Base-by-base conservation (phyloP, 2,888 invertebrate species). In the Deilephila elpenor region DNA sequence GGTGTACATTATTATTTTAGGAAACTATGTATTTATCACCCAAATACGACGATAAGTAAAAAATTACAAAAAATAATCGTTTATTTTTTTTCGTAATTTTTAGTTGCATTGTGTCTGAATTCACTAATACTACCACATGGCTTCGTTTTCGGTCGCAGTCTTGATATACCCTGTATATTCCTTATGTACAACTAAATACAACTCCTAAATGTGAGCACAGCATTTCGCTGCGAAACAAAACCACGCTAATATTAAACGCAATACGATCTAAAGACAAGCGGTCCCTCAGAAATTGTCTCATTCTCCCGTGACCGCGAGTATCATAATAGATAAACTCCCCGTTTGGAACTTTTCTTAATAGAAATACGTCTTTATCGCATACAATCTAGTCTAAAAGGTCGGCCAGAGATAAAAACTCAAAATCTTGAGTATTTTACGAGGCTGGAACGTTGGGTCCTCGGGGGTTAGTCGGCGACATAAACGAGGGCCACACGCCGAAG, bases 401-500 rank as follows among this genome's bases (percentile, higher is more conserved):
- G 44, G 51, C 6, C 51, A 44, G 51, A 51, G 44, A 67, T 44
- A 67, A 67, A 67, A 67, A 51, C 44, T 44, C 67, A 67, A 67
- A 44, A 67, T 67, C 67, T 67, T 20, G 37, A 67, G 67, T 67
- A 67, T 25, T 67, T 67, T 67, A 67, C 25, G 51, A 25, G 51
- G 67, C 67, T 20, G 67, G 67, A 51, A 67, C 67, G 51, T 67
- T 67, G 32, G 51, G 67, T 17, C 51, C 29, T 25, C 25, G 11
- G 51, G 44, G 64, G 51, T 67, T 64, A 44, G 51, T 3, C 37
- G 8, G 25, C 44, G 44, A 67, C 51, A 67, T 67, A 67, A 67
- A 11, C 44, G 37, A 67, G 51, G 37, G 44, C 44, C 51, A 67
- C 67, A 71, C 37, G 17, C 59, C 44, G 71, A 62, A 60, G 77